These are phyloP conservation scores for Saccopteryx bilineata DNA, from an alignment of 2,113 vertebrate species.

Conservation along the genomic window DNA sequence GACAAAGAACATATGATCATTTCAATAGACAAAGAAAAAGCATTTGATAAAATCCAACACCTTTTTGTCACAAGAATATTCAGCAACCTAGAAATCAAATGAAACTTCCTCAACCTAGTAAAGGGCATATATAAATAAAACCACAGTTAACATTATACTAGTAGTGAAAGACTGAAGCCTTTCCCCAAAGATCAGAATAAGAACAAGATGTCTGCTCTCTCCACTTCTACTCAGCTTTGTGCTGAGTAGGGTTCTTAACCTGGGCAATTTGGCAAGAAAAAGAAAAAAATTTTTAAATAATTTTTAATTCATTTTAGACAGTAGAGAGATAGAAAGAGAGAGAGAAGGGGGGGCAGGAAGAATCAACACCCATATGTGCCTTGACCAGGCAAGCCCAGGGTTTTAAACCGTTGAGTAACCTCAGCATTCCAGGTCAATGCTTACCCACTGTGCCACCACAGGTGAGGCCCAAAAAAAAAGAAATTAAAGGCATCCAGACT, in stretches of 20 bases:
- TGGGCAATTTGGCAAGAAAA: slow-evolving; percentile 2
- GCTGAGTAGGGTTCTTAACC: neutral
- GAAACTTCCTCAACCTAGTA: slow-evolving; percentile 11
- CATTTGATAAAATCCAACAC: slow-evolving; percentile 20
- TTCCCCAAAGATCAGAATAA: neutral
- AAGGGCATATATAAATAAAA: neutral
- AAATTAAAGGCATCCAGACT: neutral
- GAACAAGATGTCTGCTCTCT: neutral
- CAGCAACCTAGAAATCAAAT: neutral
- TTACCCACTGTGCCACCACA: too few species aligned
- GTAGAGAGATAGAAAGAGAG: too few species aligned
- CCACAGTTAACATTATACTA: neutral
- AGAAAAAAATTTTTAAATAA: neutral
- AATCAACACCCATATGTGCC: too few species aligned
- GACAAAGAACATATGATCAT: neutral
- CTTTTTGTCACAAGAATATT: neutral
- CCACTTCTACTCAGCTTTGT: neutral
- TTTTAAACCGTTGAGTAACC: too few species aligned
- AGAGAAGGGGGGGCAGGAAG: too few species aligned
- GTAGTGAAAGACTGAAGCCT: neutral
- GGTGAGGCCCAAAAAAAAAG: neutral
- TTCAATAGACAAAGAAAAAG: slow-evolving; percentile 14
- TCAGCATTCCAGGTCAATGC: too few species aligned
- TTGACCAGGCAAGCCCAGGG: too few species aligned
- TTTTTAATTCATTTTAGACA: too few species aligned